phyloP scores from a whole-genome alignment of 2,888 invertebrate species.

The Empis livida region DNA sequence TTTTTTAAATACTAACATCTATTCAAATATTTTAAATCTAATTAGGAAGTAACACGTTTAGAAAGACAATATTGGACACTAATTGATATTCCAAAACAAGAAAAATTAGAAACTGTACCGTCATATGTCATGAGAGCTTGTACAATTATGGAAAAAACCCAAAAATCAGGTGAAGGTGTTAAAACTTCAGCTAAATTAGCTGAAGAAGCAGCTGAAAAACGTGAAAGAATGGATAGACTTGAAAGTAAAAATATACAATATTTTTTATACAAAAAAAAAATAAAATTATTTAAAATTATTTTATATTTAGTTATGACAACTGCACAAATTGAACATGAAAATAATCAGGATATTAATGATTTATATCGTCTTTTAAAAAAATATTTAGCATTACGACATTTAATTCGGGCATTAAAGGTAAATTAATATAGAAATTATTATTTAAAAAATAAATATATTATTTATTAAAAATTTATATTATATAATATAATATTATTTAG shows the following conservation, averaged over 20 bases:
- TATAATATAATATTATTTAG: too few relatives aligned
- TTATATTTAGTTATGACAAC: slow-evolving; percentile 74
- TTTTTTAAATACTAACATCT: too few relatives aligned
- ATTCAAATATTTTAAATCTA: too few relatives aligned
- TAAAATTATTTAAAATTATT: slow-evolving; percentile 3
- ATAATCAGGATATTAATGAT: slow-evolving; percentile 88
- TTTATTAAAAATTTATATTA: not conserved
- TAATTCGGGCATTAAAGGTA: slow-evolving; percentile 79
- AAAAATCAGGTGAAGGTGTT: slow-evolving; percentile 78
- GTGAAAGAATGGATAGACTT: slow-evolving; percentile 74
- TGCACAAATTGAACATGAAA: slow-evolving; percentile 83
- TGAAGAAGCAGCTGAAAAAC: slow-evolving; percentile 73
- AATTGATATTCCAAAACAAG: slow-evolving; percentile 85
- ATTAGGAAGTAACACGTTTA: slow-evolving; percentile 75
- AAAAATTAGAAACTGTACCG: slow-evolving; percentile 86
- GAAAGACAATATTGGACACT: slow-evolving; percentile 91
- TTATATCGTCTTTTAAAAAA: slow-evolving; percentile 83
- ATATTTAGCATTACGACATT: slow-evolving; percentile 76
- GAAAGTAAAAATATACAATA: slow-evolving; percentile 45
- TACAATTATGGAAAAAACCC: slow-evolving; percentile 83
- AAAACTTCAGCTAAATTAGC: slow-evolving; percentile 73
- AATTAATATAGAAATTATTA: slow-evolving; percentile 4
- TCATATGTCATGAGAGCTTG: slow-evolving; percentile 84
- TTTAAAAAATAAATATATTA: not conserved
- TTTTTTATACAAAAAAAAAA: not conserved